Base-by-base conservation (phyloP, 2,888 invertebrate species). In the Boloria euphrosyne region DNA sequence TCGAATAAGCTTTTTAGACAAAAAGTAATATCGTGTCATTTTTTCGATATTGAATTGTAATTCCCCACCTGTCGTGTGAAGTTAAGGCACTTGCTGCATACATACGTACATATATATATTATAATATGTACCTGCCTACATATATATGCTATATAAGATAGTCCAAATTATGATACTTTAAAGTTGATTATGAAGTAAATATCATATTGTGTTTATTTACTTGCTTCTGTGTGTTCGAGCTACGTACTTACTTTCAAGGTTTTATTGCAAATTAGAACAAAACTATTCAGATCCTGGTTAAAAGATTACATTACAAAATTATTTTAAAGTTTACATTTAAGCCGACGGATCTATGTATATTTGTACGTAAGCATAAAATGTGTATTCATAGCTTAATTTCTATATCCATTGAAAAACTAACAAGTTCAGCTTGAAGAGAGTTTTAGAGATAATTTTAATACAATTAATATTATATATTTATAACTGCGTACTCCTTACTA, bases 21-120 rank as follows among this genome's bases (percentile, higher is more conserved):
- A 61, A 65, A 67, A 50, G 13, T 61, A 51, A 46, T 53, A 49
- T 17, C 51, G 44, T n/a, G 54, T 62, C 53, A 50, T 51, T 68
- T 67, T 67, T 68, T 63, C 54, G 51, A 65, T 71, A 69, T 69
- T 69, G 63, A 71, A 71, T 38, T 38, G 31, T 38, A 71, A 69
- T 47, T 59, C 52, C 46, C 31, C 71, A 71, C 71, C 71, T 71
- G 71, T 69, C 61, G 53, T 62, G 62, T 64, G 61, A 58, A 59
- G 57, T 50, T 38, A 38, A 38, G 54, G 55, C 6, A 57, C 17
- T 50, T 47, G 44, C 50, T 53, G 46, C 52, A 43, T 49, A 31
- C 53, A 16, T 47, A 3, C 14, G n/a, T 27, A 58, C n/a, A 27
- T 22, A 46, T n/a, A 57, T 22, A 6, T 17, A 38, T 17, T 31